phyloP scores from a whole-genome alignment of 2,113 vertebrate species.

The Microcebus jonahi region DNA sequence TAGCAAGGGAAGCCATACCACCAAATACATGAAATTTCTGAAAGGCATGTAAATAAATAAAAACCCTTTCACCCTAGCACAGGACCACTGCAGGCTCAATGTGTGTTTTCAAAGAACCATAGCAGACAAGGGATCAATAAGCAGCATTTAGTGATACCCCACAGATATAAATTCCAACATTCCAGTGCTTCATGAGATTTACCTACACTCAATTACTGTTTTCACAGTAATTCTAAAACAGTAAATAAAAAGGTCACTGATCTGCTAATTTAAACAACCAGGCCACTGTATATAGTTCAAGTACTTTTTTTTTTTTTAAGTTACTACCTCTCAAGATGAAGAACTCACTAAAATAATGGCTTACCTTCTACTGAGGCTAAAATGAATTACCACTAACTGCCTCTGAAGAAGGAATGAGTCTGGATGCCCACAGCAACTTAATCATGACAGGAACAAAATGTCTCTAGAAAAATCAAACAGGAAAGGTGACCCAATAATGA shows the following conservation, averaged over 20 bases:
- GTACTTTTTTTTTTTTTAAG: not conserved
- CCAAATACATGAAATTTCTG: conserved; percentile 3
- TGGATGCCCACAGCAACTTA: not conserved
- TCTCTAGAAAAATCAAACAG: conserved; percentile 11
- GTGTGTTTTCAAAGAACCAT: not conserved
- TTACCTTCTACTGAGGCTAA: conserved; percentile 9
- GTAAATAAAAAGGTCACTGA: not conserved
- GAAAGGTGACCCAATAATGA: not conserved
- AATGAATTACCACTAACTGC: conserved; percentile 40
- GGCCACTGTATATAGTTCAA: not conserved
- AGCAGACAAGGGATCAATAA: not conserved
- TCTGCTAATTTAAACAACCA: conserved; percentile 32
- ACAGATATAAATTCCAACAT: conserved; percentile 10
- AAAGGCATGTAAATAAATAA: conserved; percentile 31
- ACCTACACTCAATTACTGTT: not conserved
- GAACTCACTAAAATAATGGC: conserved; percentile 1
- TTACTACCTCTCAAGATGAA: not conserved
- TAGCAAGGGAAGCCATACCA: not conserved
- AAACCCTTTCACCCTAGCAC: conserved; percentile 17
- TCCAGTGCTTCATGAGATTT: not conserved
- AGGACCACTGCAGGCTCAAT: not conserved
- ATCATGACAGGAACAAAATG: not conserved
- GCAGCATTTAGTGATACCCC: not conserved
- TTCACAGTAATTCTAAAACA: conserved; percentile 7
- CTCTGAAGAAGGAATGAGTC: not conserved